phyloP scores from a whole-genome alignment of 2,797 vertebrate species.

The Molothrus ater region DNA sequence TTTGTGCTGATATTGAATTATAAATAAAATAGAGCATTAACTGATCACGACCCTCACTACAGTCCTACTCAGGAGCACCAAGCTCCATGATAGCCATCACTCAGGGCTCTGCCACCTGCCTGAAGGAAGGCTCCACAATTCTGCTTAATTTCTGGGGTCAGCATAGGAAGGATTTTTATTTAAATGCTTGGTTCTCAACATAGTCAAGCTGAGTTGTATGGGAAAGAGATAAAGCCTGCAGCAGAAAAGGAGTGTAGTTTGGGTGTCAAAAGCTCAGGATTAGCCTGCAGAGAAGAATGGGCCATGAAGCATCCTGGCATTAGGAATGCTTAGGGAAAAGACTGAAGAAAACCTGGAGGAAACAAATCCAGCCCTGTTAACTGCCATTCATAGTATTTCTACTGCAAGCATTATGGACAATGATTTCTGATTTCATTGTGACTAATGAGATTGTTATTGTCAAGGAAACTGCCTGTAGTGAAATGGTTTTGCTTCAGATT shows the following conservation, averaged over 20 bases:
- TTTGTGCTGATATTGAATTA: conserved; percentile 13
- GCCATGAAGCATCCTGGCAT: not conserved
- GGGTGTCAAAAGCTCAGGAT: not conserved
- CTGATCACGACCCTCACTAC: not conserved
- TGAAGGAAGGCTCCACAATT: not conserved
- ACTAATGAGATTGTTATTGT: not conserved
- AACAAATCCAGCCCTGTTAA: not conserved
- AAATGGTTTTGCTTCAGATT: not conserved
- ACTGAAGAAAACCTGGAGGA: not conserved
- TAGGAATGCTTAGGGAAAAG: not conserved
- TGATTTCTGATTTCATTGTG: not conserved
- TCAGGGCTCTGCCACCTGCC: not conserved
- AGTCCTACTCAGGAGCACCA: not conserved
- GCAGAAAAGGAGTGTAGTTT: not conserved
- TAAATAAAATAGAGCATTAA: conserved; percentile 29
- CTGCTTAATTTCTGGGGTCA: not conserved
- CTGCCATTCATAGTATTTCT: not conserved
- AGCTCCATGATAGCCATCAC: not conserved
- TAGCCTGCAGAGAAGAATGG: not conserved
- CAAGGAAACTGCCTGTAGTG: not conserved
- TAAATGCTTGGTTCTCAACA: not conserved
- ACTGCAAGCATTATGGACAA: not conserved
- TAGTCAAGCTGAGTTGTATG: not conserved
- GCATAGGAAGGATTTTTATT: not conserved
- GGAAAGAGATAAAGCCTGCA: not conserved